Evolutionary conservation across 2,888 invertebrate genomes (phyloP), one percentile per base, ranked within the genome.

Genomic region (Idaea straminata): DNA sequence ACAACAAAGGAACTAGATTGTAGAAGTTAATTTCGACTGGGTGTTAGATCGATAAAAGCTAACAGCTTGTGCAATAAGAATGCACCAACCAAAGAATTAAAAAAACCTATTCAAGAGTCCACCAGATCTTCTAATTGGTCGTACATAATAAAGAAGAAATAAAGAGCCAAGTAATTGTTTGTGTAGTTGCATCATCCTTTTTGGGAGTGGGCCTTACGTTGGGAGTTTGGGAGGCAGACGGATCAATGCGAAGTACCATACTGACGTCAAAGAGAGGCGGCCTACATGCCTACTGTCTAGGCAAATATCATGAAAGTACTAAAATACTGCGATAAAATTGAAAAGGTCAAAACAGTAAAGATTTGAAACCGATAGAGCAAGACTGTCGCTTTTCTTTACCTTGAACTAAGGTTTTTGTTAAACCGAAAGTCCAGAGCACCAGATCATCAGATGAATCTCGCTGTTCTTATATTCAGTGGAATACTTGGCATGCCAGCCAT

Each of bases 131-230:
- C 1, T 4, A 57, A 5, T 15, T 57, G 5, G 15, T 57, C 7
- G 5, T 57, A 15, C 3, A 15, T 15, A 2, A 57, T n/a, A 16
- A 16, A 58, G 16, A 4, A n/a, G 4, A 15, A 15, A 7, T 16
- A 58, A 7, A 15, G 10, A 59, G 34, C 59, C 16, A 59, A 34
- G 4, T 34, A 25, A 25, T 16, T 59, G 16, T 47, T 47, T 47
- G 59, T 34, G 59, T 67, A 78, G 79, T 92, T 92, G 89, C 92
- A 92, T 91, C 86, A 91, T 88, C 86, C 85, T 62, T 69, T 65
- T 60, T 61, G 69, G 74, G 70, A 76, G 72, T 47, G 47, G 10
- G 77, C 69, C 69, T n/a, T n/a, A 69, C 74, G 69, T 75, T 75
- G 77, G 74, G 72, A 70, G 61, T 77, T 73, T 66, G 81, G 79